phyloP scores from a whole-genome alignment of 2,888 invertebrate species.

The Lycaena phlaeas region DNA sequence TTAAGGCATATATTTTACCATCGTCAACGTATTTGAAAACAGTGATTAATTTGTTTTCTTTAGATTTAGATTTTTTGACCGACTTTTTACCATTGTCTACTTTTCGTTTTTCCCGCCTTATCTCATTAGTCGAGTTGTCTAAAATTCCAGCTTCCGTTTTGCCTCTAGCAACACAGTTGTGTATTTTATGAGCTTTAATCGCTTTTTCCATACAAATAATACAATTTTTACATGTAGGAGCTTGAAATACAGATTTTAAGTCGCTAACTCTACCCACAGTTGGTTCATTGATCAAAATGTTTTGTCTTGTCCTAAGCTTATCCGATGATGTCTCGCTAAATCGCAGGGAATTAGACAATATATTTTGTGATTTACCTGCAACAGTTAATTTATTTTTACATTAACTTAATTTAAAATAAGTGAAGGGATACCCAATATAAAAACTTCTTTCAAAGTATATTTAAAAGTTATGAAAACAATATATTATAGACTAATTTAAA shows the following conservation, averaged over 20 bases:
- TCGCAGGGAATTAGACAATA: slow-evolving; percentile 9
- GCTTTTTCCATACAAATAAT: slow-evolving; percentile 38
- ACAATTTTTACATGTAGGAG: slow-evolving; percentile 33
- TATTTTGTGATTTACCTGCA: slow-evolving; percentile 16
- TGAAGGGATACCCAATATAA: too few relatives aligned
- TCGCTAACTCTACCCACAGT: slow-evolving; percentile 23
- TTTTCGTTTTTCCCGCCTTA: slow-evolving; percentile 27
- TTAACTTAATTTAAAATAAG: too few relatives aligned
- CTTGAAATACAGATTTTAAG: slow-evolving; percentile 30
- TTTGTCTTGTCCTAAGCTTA: slow-evolving; percentile 16
- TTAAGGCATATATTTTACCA: slow-evolving; percentile 39
- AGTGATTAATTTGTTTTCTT: slow-evolving; percentile 30
- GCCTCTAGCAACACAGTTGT: slow-evolving; percentile 17
- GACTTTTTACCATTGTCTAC: slow-evolving; percentile 11
- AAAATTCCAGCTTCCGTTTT: slow-evolving; percentile 10
- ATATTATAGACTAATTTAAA: too few relatives aligned
- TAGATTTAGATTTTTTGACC: slow-evolving; percentile 24
- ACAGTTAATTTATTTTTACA: too few relatives aligned
- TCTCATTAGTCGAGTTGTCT: slow-evolving; percentile 22
- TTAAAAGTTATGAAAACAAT: too few relatives aligned
- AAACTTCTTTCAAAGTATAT: too few relatives aligned
- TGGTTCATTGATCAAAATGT: slow-evolving; percentile 25
- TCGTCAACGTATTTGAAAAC: slow-evolving; percentile 42
- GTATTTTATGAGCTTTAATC: slow-evolving; percentile 28
- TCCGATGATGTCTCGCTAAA: slow-evolving; percentile 11